phyloP scores from a whole-genome alignment of 2,888 invertebrate genomes.

The Ennomos erosarius region DNA sequence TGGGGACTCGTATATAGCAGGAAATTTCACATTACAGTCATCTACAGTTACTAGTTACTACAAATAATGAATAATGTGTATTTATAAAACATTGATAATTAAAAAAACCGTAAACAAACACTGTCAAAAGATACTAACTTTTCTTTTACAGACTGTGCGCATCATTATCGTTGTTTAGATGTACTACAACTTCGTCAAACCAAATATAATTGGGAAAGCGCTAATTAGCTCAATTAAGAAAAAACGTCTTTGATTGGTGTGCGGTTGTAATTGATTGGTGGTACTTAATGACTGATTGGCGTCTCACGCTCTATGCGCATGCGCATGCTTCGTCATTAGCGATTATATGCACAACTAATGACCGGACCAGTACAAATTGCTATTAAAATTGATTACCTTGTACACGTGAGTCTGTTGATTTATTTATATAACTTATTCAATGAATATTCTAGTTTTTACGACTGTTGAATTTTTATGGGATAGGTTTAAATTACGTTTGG shows the following conservation, averaged over 20 bases:
- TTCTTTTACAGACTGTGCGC: too few relatives aligned
- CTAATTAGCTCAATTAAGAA: constrained; percentile 53
- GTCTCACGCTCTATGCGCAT: constrained; percentile 16
- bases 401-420: too few relatives aligned
- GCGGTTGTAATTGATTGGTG: constrained; percentile 13
- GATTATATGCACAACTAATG: neutral
- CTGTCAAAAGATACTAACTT: too few relatives aligned
- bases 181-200: constrained; percentile 6
- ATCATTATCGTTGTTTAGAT: constrained; percentile 21
- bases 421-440: too few relatives aligned
- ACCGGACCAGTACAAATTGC: neutral
- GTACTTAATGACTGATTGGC: constrained; percentile 8
- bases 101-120: neutral
- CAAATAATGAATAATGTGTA: too few relatives aligned
- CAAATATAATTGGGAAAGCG: constrained; percentile 42
- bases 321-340: constrained; percentile 3
- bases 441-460: too few relatives aligned
- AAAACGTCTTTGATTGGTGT: constrained; percentile 21
- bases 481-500: too few relatives aligned
- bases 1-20: constrained; percentile 10
- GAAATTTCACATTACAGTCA: too few relatives aligned
- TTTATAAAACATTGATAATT: too few relatives aligned
- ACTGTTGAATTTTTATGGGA: too few relatives aligned
- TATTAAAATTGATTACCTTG: too few relatives aligned
- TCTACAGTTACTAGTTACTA: too few relatives aligned